Evolutionary conservation across 2,888 invertebrate species (phyloP), one percentile per base, ranked within the genome.

Genomic region (Tenthredo distinguenda): DNA sequence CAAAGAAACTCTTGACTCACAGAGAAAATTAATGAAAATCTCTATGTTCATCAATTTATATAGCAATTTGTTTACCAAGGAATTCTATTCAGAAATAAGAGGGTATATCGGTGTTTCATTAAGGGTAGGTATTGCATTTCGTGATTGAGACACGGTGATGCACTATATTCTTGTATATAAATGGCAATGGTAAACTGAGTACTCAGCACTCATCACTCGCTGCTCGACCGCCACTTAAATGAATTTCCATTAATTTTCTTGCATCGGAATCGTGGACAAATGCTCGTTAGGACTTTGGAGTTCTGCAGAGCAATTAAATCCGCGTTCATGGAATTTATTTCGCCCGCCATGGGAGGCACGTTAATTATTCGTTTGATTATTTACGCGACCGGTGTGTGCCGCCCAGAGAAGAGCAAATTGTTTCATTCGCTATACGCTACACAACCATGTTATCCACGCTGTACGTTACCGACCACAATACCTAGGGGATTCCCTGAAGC

Each of bases 331-430:
- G 15, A 81, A 81, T 81, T 58, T 81, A 40, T 81, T 81, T 81
- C 81, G 21, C 74, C 74, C 74, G 12, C 55, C 5, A 40, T 40
- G 68, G 68, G 34, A 50, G 68, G 31, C 71, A 68, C 47, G 68
- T 83, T 83, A 68, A 83, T 83, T 83, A 83, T 83, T 65, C 68
- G 83, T 71, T 83, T 83, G 47, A 83, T 83, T 71, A 83, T 83
- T 83, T 83, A 47, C 83, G 47, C 68, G 68, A 83, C 40, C 31
- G 47, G 21, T 37, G 37, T 40, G 31, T 77, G 77, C n/a, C 40
- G 3, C n/a, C 43, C 40, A 40, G 62, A 43, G 81, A 40, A 65
- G 37, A 81, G 81, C 21, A 62, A 81, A 81, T 81, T 81, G 81
- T 81, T 81, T 81, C 81, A 62, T 62, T 40, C 62, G 12, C 26